These are phyloP conservation scores for Drosophila obscura DNA, from an alignment of 1,140 invertebrate species.

Conservation along the genomic window DNA sequence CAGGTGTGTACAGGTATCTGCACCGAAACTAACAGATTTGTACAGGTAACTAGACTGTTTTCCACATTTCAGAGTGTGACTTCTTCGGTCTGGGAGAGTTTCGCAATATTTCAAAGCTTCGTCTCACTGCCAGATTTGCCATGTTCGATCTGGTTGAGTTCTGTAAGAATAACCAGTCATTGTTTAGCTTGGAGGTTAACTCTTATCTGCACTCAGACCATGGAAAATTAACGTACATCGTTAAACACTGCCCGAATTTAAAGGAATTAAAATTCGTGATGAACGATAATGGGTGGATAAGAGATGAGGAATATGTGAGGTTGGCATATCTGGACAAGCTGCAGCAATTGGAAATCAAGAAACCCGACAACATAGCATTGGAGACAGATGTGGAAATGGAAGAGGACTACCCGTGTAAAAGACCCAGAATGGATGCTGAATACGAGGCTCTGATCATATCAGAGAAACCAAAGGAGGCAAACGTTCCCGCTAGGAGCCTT, in stretches of 20 bases:
- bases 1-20: conserved; percentile 1
- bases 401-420: background rate
- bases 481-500: background rate
- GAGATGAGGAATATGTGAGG: conserved; percentile 7
- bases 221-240: conserved; percentile 17
- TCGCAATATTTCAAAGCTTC: conserved; percentile 13
- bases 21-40: background rate
- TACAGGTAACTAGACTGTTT: background rate
- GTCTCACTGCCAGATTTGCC: conserved; percentile 5
- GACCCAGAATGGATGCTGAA: background rate
- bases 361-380: too few relatives aligned
- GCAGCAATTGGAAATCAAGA: conserved; percentile 5
- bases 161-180: conserved; percentile 1
- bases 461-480: background rate
- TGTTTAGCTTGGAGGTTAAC: conserved; percentile 19
- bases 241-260: conserved; percentile 19
- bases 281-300: background rate
- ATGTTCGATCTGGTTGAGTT: conserved; percentile 22
- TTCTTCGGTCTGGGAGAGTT: background rate
- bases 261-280: conserved; percentile 22
- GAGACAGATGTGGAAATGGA: background rate
- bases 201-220: background rate
- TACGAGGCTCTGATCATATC: background rate
- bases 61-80: conserved; percentile 1
- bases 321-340: conserved; percentile 8